Base-by-base conservation (phyloP, 2,113 vertebrate species). In the Euleptes europaea region DNA sequence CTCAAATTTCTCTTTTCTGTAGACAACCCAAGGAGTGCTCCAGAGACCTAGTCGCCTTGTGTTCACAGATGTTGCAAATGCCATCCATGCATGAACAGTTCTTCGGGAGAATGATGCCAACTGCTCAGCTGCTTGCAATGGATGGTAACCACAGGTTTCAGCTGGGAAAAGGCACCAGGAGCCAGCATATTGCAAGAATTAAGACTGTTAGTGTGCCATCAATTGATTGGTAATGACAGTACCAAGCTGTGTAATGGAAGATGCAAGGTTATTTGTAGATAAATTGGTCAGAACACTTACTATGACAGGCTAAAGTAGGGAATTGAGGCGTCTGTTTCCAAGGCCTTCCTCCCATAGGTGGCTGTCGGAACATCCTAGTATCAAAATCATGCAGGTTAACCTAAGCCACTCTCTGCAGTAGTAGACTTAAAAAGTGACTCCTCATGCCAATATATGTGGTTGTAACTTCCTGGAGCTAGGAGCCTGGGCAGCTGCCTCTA, bases 1-100 rank as follows among this genome's bases (percentile, higher is more conserved):
- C 74, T 70, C 82, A 88, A 12, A 90, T 19, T 69, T 89, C 51
- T 80, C 4, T 42, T 91, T 88, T 73, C 86, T 78, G 51, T 96
- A 99, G 99, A 93, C 97, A 9, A 97, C 97, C 87, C 98, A 98
- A 88, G 98, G 97, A 83, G 96, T 97, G 3, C 94, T 97, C 33
- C 98, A 99, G 96, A 97, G 97, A 92, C 98, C 98, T 91, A 99
- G 97, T 94, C 97, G 98, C 47, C 97, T 99, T 86, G 98, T 99
- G 90, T 99, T 99, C 95, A 98, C 97, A 0, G 99, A 99, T 5
- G 97, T 99, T 91, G 98, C 98, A 93, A 98, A 97, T 77, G 98
- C 98, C 91, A 98, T 99, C 94, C 97, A 97, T 0, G 97, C 98
- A 11, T 99, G 97, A 97, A 82, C 49, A 2, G 51, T 44, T 23